These are phyloP conservation scores for Varecia variegata DNA, from an alignment of 2,797 vertebrate species.

Conservation along the genomic window DNA sequence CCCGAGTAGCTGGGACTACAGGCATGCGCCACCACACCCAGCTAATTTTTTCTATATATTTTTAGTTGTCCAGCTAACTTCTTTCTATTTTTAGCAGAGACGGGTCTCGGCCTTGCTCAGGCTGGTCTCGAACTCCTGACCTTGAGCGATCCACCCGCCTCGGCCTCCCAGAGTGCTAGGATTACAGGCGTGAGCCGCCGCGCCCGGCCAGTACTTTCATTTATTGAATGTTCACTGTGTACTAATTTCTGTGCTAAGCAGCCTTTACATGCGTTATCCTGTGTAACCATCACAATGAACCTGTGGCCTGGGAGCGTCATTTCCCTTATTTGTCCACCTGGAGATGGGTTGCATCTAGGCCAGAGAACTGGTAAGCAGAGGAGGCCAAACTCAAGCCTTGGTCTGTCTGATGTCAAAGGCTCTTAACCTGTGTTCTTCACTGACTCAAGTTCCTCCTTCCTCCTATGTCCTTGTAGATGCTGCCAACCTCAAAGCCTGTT, in stretches of 20 bases:
- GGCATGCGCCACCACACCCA: no score
- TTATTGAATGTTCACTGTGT: background rate
- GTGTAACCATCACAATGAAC: background rate
- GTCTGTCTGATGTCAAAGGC: background rate
- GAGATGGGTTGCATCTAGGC: background rate
- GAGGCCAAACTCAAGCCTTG: background rate
- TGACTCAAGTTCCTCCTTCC: background rate
- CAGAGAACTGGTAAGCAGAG: background rate
- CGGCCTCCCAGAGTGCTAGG: no score
- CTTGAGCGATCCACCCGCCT: rapidly evolving
- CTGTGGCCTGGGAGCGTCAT: background rate
- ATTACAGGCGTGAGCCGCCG: no score
- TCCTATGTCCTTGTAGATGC: background rate
- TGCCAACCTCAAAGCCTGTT: background rate
- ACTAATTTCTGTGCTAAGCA: background rate
- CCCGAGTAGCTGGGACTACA: no score
- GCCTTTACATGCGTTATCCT: background rate
- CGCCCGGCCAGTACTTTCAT: background rate
- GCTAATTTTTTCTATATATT: no score
- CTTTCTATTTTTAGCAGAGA: no score
- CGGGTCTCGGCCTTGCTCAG: no score
- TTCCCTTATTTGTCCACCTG: background rate
- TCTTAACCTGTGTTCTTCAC: background rate
- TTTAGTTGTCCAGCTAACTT: no score
- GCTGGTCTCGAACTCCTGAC: no score